These are phyloP conservation scores for Schizopygopsis pylzovi DNA, from an alignment of 2,797 vertebrate genomes.

Conservation along the genomic window DNA sequence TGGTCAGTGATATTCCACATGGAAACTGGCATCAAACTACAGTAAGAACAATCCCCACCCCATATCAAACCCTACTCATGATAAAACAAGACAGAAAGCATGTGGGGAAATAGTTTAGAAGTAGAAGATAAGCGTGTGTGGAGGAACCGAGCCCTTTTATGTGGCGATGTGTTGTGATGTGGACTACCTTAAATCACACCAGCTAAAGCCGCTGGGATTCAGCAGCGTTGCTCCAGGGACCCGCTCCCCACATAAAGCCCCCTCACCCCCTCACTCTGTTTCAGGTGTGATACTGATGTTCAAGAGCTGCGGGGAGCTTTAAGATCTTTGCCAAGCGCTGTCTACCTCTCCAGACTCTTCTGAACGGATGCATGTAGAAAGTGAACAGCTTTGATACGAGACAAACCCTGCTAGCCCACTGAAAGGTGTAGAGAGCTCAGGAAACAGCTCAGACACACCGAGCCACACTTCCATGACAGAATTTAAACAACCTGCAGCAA, in stretches of 20 bases:
- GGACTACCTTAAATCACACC: constrained; percentile 8
- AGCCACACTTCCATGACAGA: neutral
- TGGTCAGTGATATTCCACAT: neutral
- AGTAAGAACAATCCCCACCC: neutral
- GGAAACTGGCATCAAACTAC: neutral
- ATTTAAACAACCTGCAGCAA: neutral
- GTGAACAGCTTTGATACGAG: constrained; percentile 41
- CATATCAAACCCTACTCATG: neutral
- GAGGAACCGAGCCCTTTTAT: constrained; percentile 18
- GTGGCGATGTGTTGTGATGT: constrained; percentile 28
- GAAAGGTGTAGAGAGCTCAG: constrained; percentile 3
- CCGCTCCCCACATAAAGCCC: neutral
- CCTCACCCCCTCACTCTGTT: constrained; percentile 7
- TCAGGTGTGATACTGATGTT: constrained; percentile 42
- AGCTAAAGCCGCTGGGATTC: constrained; percentile 18
- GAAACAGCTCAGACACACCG: neutral
- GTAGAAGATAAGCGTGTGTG: neutral
- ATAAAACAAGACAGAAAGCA: constrained; percentile 22
- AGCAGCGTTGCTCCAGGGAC: constrained; percentile 9
- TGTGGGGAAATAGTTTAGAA: neutral
- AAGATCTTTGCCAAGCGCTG: constrained; percentile 43
- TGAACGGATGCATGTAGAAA: constrained; percentile 25
- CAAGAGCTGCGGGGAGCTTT: constrained; percentile 38
- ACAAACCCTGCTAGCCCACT: constrained; percentile 23
- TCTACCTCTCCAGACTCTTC: constrained; percentile 39